These are phyloP conservation scores for Ostrea denselamellosa DNA, from an alignment of 1,140 invertebrate species.

Conservation along the genomic window DNA sequence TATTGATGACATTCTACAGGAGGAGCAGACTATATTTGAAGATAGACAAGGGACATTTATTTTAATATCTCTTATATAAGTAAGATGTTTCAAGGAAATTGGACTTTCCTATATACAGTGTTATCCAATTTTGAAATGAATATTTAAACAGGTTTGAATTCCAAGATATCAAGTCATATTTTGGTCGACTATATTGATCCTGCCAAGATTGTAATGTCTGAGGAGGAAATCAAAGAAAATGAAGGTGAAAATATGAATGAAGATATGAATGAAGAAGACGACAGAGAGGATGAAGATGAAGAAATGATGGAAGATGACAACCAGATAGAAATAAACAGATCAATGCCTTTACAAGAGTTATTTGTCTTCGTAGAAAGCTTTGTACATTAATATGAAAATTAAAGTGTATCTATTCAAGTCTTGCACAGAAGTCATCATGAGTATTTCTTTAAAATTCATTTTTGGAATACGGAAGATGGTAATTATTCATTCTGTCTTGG, in stretches of 20 bases:
- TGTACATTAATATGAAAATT: too few relatives aligned
- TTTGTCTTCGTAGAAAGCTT: too few relatives aligned
- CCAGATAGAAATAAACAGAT: constrained; percentile 27
- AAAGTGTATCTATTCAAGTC: too few relatives aligned
- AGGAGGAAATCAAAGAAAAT: constrained; percentile 72
- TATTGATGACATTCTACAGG: constrained; percentile 84
- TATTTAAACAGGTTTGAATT: constrained; percentile 60
- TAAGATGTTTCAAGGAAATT: not conserved
- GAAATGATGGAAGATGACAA: constrained; percentile 76
- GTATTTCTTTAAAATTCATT: too few relatives aligned
- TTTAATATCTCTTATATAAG: not conserved
- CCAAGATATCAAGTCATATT: constrained; percentile 67
- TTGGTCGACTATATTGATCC: constrained; percentile 73
- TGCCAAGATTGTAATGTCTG: constrained; percentile 63
- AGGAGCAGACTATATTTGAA: constrained; percentile 84
- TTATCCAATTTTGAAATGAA: not conserved
- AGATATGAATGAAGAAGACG: constrained; percentile 73
- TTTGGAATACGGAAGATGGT: too few relatives aligned
- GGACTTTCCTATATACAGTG: not conserved
- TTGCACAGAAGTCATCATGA: too few relatives aligned
- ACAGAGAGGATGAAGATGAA: constrained; percentile 77
- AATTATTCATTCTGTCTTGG: too few relatives aligned
- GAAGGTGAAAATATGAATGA: too few relatives aligned
- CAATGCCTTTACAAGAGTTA: too few relatives aligned
- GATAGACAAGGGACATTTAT: constrained; percentile 60